A percentile compares a stretch with the other conserved stretches of the same genome.
Evolutionary conservation across 2,797 vertebrate genomes (phyloP).

Genomic region (Morus bassanus): DNA sequence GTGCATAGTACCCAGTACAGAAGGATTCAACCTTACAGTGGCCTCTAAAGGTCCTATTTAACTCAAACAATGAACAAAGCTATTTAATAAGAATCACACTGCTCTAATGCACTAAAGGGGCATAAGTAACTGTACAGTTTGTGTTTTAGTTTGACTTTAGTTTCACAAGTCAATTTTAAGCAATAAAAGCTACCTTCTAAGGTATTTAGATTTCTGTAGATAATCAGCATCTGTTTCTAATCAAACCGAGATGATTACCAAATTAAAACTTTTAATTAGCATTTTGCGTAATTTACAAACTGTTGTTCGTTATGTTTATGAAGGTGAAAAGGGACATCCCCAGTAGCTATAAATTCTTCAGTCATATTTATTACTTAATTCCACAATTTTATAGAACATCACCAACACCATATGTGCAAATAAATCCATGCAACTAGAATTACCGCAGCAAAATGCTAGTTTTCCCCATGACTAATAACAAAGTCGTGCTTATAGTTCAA

Average conservation of each 20-base stretch:
- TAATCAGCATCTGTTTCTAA: constrained; percentile 71
- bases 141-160: constrained; percentile 22
- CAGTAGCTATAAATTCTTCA: constrained; percentile 45
- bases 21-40: background rate
- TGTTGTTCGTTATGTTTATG: constrained; percentile 55
- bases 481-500: background rate
- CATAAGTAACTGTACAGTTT: background rate
- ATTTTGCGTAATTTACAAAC: constrained; percentile 67
- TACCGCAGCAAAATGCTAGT: background rate
- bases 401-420: constrained; percentile 7
- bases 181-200: constrained; percentile 51
- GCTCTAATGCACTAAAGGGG: background rate
- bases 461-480: background rate
- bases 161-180: constrained; percentile 59
- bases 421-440: background rate
- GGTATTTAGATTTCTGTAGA: constrained; percentile 62
- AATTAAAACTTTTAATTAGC: constrained; percentile 74
- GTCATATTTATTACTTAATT: constrained; percentile 44
- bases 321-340: constrained; percentile 50
- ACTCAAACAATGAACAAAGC: background rate
- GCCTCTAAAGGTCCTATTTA: background rate
- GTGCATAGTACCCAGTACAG: background rate
- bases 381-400: background rate
- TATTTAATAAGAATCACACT: background rate
- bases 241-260: constrained; percentile 69